phyloP scores from a whole-genome alignment of 2,113 vertebrate species.

The Notothenia rossii region DNA sequence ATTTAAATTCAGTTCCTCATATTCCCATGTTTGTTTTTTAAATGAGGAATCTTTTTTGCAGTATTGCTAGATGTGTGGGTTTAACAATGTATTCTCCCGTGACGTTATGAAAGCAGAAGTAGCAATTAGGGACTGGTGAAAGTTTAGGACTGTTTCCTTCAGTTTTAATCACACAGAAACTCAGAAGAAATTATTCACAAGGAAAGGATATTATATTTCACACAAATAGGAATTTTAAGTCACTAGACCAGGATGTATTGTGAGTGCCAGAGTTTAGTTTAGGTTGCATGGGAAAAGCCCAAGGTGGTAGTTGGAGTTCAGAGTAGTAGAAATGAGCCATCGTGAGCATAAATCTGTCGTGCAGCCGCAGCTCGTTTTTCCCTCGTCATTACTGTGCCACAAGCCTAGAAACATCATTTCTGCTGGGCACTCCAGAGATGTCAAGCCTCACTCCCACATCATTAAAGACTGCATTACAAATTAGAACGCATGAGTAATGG shows the following conservation, averaged over 20 bases:
- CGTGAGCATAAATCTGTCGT: conserved; percentile 65
- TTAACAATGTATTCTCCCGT: conserved; percentile 40
- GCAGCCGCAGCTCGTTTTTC: conserved; percentile 55
- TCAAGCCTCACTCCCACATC: conserved; percentile 66
- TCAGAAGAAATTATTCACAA: conserved; percentile 38
- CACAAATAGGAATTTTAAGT: conserved; percentile 40
- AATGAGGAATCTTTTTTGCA: not conserved
- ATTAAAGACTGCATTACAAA: conserved; percentile 73
- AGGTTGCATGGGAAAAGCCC: conserved; percentile 37
- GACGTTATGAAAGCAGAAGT: conserved; percentile 42
- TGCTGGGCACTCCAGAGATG: conserved; percentile 58
- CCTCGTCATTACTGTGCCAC: conserved; percentile 52
- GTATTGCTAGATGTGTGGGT: conserved; percentile 16
- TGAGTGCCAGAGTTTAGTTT: conserved; percentile 43
- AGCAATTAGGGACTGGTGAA: conserved; percentile 40
- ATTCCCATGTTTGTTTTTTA: not conserved
- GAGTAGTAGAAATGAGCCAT: conserved; percentile 53
- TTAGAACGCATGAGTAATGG: conserved; percentile 44
- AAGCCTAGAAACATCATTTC: conserved; percentile 59
- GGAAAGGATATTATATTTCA: conserved; percentile 36
- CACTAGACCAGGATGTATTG: conserved; percentile 20
- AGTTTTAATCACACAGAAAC: conserved; percentile 27
- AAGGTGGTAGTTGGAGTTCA: conserved; percentile 51
- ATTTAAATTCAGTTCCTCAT: not conserved
- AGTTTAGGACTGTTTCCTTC: conserved; percentile 1